Evolutionary conservation across 2,888 invertebrate genomes (phyloP).

Genomic region (Callosobruchus maculatus): DNA sequence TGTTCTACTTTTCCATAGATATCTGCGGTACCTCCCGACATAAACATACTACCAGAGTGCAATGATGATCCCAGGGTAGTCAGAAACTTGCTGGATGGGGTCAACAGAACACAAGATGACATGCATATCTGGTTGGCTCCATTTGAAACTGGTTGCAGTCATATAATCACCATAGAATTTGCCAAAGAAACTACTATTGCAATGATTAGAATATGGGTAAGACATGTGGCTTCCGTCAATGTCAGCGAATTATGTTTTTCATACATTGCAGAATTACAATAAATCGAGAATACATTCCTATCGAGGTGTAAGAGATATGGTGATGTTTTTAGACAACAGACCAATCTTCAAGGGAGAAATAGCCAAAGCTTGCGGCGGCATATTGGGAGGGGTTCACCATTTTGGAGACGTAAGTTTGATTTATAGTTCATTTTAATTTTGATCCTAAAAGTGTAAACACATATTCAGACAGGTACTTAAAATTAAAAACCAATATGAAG

Average conservation of each 20-base stretch:
- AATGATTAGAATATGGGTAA: conserved; percentile 44
- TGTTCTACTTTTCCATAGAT: too few relatives aligned
- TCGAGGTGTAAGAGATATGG: conserved; percentile 69
- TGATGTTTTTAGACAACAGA: conserved; percentile 64
- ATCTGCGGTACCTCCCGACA: conserved; percentile 54
- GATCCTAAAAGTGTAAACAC: too few relatives aligned
- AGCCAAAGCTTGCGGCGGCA: conserved; percentile 71
- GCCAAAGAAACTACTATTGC: conserved; percentile 41
- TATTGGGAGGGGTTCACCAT: conserved; percentile 64
- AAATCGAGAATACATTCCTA: conserved; percentile 82
- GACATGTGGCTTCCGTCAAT: not conserved
- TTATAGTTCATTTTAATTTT: too few relatives aligned
- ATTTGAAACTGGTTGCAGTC: conserved; percentile 57
- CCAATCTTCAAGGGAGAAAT: conserved; percentile 80
- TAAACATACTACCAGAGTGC: conserved; percentile 65
- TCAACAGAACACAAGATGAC: conserved; percentile 72
- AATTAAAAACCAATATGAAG: too few relatives aligned
- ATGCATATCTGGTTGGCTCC: conserved; percentile 73
- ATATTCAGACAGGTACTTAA: too few relatives aligned
- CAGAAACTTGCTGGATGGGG: conserved; percentile 65
- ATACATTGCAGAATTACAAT: conserved; percentile 73
- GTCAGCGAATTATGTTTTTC: not conserved
- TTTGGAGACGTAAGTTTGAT: conserved; percentile 64
- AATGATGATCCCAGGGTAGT: conserved; percentile 60
- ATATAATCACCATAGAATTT: conserved; percentile 61